These are phyloP conservation scores for Dasypus novemcinctus DNA, from an alignment of 2,113 vertebrate species.

Conservation along the genomic window DNA sequence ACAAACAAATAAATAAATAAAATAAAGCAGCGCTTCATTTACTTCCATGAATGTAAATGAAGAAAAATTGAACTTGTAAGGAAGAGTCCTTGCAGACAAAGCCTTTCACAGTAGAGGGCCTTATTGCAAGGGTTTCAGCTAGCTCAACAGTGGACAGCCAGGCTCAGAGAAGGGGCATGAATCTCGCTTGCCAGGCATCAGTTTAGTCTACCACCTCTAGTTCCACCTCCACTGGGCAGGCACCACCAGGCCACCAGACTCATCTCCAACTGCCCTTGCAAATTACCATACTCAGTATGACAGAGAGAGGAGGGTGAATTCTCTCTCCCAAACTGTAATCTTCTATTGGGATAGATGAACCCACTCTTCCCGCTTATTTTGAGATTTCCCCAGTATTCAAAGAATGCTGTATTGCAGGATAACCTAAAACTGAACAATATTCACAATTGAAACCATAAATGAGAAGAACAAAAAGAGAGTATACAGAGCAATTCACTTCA, in stretches of 20 bases:
- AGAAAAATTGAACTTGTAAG: neutral
- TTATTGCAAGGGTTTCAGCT: neutral
- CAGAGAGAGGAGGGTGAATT: neutral
- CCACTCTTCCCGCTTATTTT: neutral
- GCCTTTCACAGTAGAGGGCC: neutral
- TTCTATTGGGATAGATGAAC: neutral
- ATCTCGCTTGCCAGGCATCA: rapidly evolving
- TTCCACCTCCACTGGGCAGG: neutral
- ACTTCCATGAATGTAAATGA: neutral
- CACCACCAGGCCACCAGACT: neutral
- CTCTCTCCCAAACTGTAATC: neutral
- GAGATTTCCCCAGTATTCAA: neutral
- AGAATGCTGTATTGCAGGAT: neutral
- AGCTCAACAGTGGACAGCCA: neutral
- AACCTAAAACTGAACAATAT: neutral
- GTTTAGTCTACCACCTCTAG: neutral
- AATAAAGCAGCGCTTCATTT: neutral
- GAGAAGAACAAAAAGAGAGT: neutral
- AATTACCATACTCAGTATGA: neutral
- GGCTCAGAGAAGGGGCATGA: neutral
- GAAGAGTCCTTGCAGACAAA: neutral
- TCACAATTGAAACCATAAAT: neutral
- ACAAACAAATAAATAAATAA: too few relatives aligned
- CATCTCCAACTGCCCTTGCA: neutral
- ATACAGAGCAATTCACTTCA: neutral